These are phyloP conservation scores for Sterna hirundo DNA, from an alignment of 2,113 vertebrate genomes.

Conservation along the genomic window DNA sequence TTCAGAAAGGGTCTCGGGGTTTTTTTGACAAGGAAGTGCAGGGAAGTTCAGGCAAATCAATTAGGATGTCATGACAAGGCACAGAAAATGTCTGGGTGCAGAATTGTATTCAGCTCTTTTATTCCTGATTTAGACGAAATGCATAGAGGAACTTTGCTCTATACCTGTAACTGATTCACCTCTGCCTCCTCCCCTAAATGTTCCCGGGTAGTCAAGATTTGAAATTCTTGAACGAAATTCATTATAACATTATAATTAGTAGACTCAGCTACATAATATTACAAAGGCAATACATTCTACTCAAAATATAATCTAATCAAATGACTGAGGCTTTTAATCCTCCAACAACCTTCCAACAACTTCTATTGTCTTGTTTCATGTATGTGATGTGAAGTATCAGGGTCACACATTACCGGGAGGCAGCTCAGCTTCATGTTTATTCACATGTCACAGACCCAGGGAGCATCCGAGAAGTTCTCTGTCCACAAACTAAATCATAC, in stretches of 20 bases:
- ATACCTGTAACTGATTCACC: not conserved
- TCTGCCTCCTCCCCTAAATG: not conserved
- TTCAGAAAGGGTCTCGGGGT: not conserved
- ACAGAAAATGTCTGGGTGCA: not conserved
- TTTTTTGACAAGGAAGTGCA: not conserved
- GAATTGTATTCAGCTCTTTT: not conserved
- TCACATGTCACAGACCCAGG: not conserved
- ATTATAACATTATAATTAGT: not conserved
- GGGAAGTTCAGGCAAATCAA: not conserved
- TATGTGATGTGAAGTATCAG: constrained; percentile 28
- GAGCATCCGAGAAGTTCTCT: not conserved
- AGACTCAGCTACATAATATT: not conserved
- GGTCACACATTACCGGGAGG: not conserved
- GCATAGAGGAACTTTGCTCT: not conserved
- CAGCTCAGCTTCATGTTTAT: constrained; percentile 13
- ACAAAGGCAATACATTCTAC: not conserved
- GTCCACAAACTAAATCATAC: not conserved
- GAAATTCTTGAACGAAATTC: not conserved
- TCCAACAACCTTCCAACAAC: not conserved
- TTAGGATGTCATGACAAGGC: not conserved
- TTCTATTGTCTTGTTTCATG: not conserved
- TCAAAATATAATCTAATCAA: not conserved
- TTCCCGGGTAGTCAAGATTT: not conserved
- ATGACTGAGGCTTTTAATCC: not conserved
- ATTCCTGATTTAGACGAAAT: not conserved